A percentile compares a stretch with the other conserved stretches of the same genome.
These are phyloP conservation scores for Pitangus sulphuratus DNA, from an alignment of 2,797 vertebrate species.

Conservation along the genomic window DNA sequence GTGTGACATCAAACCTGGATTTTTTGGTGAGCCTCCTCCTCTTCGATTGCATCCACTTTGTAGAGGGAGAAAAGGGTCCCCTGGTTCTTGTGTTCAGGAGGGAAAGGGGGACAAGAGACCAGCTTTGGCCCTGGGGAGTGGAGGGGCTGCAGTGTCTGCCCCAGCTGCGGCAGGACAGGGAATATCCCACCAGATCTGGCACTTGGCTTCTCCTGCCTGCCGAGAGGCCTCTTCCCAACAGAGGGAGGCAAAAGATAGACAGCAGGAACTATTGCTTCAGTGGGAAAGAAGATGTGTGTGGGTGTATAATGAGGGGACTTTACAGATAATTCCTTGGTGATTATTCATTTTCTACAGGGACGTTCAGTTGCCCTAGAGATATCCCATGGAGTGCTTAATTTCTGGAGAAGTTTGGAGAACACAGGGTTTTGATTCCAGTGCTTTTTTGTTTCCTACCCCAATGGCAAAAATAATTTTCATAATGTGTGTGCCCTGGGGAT, in stretches of 20 bases:
- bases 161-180: background rate
- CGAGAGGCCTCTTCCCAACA: slow-evolving; percentile 15
- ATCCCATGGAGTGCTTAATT: background rate
- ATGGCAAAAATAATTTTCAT: background rate
- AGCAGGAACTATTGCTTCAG: background rate
- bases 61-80: background rate
- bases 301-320: slow-evolving; percentile 38
- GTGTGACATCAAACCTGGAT: background rate
- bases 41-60: background rate
- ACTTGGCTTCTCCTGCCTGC: background rate
- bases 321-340: slow-evolving; percentile 14
- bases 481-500: background rate
- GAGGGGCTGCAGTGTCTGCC: background rate
- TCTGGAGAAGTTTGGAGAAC: background rate
- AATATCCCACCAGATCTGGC: background rate
- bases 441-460: background rate
- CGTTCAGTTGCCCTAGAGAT: background rate
- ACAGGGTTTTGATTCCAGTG: background rate
- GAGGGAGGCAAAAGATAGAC: slow-evolving; percentile 42
- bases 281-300: background rate
- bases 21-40: background rate
- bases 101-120: background rate
- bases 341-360: slow-evolving; percentile 35
- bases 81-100: fast-evolving
- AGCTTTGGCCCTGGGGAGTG: background rate